Evolutionary conservation across 2,113 vertebrate species (phyloP).

Genomic region (Indicator maculatus): DNA sequence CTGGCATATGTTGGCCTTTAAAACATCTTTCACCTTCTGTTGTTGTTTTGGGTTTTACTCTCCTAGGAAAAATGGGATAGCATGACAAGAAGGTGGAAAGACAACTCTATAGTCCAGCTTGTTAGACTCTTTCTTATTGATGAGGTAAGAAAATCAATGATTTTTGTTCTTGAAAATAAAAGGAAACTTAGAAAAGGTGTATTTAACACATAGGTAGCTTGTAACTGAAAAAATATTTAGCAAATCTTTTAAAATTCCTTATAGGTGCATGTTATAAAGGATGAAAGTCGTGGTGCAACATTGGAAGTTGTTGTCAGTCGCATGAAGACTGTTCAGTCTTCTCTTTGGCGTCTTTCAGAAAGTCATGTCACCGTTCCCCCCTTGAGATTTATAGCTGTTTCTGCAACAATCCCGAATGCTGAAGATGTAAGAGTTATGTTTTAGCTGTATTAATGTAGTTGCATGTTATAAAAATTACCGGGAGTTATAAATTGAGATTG

Average conservation of each 20-base stretch:
- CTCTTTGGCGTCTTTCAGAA: conserved; percentile 67
- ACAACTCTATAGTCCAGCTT: conserved; percentile 90
- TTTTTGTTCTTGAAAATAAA: conserved; percentile 33
- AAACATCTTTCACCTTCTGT: neutral
- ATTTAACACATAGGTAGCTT: neutral
- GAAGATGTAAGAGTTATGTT: conserved; percentile 85
- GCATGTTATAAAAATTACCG: neutral
- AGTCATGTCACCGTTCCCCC: conserved; percentile 64
- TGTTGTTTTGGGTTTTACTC: neutral
- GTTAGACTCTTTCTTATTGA: conserved; percentile 95
- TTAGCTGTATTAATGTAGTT: neutral
- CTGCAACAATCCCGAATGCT: conserved; percentile 95
- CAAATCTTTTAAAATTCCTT: neutral
- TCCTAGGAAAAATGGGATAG: conserved; percentile 98
- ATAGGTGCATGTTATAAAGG: conserved; percentile 94
- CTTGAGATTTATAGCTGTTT: conserved; percentile 93
- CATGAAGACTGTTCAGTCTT: conserved; percentile 92
- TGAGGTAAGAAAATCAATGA: conserved; percentile 79
- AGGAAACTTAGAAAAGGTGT: neutral
- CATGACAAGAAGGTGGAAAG: conserved; percentile 97
- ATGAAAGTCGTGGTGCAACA: conserved; percentile 91
- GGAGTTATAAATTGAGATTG: neutral
- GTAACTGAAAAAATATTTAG: neutral
- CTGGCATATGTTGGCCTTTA: neutral
- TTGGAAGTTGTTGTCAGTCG: conserved; percentile 96